Evolutionary conservation across 2,888 invertebrate genomes (phyloP), one percentile per base, ranked within the genome.

Genomic region (Diarsia dahlii): DNA sequence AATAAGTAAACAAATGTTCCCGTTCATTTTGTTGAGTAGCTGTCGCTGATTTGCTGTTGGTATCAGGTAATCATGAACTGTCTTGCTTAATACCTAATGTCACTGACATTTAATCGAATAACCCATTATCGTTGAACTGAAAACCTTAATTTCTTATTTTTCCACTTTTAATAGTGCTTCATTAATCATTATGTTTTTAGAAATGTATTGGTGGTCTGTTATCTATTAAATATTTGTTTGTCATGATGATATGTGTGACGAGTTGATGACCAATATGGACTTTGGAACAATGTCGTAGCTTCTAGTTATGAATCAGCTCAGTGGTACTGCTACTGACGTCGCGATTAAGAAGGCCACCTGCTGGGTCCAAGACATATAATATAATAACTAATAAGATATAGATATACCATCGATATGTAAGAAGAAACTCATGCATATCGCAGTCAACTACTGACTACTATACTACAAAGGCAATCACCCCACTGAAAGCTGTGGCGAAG

Each of bases 101-200:
- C 74, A 39, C 34, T 73, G 48, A 73, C 74, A 73, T 56, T n/a
- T 46, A 71, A 71, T 48, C 13, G 15, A 39, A 72, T 60, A 74
- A 74, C 23, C 12, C 9, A 13, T 10, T 48, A 58, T 18, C 18
- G 15, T 74, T 60, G 23, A 18, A 34, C 46, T 34, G 28, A 15
- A 58, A 58, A 8, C 45, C 8, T 18, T n/a, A 60, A 13, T 62
- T 74, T 34, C 28, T 23, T 18, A 20, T 12, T 20, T 18, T 58
- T 28, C 15, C 5, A 50, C 8, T 23, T 45, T n/a, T 20, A 18
- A 48, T 34, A 13, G 34, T 28, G 28, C 28, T 18, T 18, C 5
- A 48, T 48, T 46, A 62, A 34, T 34, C 15, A 54, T 66, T 65
- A 34, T 2, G 10, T 15, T 15, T 15, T 15, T 45, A 28, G 28